These are phyloP conservation scores for Exephanes ischioxanthus DNA, from an alignment of 2,888 invertebrate genomes.

Conservation along the genomic window DNA sequence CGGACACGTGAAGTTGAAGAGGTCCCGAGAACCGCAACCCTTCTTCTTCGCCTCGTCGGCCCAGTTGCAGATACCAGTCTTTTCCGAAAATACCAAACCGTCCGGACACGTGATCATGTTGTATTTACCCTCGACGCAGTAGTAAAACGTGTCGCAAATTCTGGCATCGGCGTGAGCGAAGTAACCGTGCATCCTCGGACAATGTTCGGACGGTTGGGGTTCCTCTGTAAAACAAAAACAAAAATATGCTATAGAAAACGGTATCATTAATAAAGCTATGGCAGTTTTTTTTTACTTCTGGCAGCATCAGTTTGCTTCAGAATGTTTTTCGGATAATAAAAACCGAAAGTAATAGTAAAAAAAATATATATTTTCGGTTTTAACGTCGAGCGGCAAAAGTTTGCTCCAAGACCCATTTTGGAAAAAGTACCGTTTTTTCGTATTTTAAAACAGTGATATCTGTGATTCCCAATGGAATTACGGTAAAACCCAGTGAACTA, in stretches of 20 bases:
- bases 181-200: conserved; percentile 94
- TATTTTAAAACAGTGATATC: too few relatives aligned
- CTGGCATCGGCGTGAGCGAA: conserved; percentile 93
- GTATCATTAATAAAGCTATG: neutral
- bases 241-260: neutral
- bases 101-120: conserved; percentile 96
- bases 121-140: conserved; percentile 95
- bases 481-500: too few relatives aligned
- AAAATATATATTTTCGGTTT: too few relatives aligned
- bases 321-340: too few relatives aligned
- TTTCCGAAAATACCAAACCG: conserved; percentile 95
- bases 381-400: too few relatives aligned
- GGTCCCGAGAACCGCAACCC: conserved; percentile 94
- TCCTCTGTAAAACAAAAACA: conserved; percentile 74
- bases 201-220: conserved; percentile 90
- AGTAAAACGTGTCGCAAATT: conserved; percentile 95
- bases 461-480: too few relatives aligned
- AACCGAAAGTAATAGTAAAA: too few relatives aligned
- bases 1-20: conserved; percentile 94
- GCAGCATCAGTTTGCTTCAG: too few relatives aligned
- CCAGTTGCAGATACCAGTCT: conserved; percentile 96
- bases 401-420: too few relatives aligned
- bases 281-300: too few relatives aligned
- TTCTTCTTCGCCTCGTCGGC: conserved; percentile 95
- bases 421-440: too few relatives aligned